Conservation (phyloP, 2,113 vertebrate genomes). For the Andinoacara biseriatus region DNA sequence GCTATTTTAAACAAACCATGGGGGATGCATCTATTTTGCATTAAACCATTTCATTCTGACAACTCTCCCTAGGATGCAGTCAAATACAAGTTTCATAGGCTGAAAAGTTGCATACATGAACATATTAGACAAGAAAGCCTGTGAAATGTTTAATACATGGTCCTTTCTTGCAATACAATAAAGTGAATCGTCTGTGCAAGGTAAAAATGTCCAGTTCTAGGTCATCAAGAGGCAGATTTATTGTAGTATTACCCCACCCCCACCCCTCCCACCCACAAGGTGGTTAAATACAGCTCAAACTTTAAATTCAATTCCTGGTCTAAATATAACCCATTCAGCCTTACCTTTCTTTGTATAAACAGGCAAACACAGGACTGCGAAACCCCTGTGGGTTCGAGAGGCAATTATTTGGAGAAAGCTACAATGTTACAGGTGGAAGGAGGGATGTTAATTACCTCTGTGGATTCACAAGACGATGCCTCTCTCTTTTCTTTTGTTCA, state of each 20-base stretch:
- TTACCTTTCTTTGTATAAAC: constrained; percentile 69
- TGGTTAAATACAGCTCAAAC: constrained; percentile 30
- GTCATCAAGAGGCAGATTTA: not conserved
- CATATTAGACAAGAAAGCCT: constrained; percentile 35
- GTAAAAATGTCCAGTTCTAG: not conserved
- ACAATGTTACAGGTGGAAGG: constrained; percentile 68
- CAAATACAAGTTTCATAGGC: constrained; percentile 63
- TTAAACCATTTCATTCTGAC: constrained; percentile 73
- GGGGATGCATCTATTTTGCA: constrained; percentile 77
- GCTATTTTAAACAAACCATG: constrained; percentile 77
- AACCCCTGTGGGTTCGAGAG: constrained; percentile 60
- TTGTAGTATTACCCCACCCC: no score
- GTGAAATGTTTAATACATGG: constrained; percentile 32
- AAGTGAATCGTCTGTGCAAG: not conserved
- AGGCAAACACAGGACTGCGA: constrained; percentile 56
- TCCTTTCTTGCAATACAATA: not conserved
- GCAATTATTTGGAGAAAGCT: constrained; percentile 77
- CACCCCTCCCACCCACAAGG: no score
- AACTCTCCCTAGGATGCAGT: constrained; percentile 61
- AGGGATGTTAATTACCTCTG: constrained; percentile 81
- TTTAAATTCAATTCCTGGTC: constrained; percentile 66
- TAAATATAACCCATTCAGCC: constrained; percentile 72
- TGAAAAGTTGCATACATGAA: constrained; percentile 34
- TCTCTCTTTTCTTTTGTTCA: constrained; percentile 73
- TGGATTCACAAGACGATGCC: constrained; percentile 67